Conservation (phyloP, 2,113 vertebrate genomes). For the Platysteira castanea region DNA sequence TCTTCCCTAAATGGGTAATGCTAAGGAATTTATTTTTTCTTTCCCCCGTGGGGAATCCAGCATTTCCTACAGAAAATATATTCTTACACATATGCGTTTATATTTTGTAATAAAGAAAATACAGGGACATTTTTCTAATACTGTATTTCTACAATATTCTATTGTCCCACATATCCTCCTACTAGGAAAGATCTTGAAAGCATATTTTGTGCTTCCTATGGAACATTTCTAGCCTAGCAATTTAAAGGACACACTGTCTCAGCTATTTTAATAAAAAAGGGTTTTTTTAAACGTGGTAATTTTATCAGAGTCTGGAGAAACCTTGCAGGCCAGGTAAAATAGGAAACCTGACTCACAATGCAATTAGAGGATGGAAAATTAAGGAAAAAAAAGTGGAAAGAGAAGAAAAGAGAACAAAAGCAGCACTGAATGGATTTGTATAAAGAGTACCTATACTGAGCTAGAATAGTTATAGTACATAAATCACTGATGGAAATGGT, state of each 20-base stretch:
- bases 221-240: background rate
- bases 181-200: background rate
- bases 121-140: background rate
- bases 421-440: background rate
- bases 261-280: background rate
- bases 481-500: background rate
- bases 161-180: background rate
- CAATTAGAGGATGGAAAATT: background rate
- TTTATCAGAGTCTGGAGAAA: conserved; percentile 19
- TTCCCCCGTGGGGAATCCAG: background rate
- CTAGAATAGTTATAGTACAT: background rate
- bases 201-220: background rate
- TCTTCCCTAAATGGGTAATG: background rate
- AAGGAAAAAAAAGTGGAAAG: background rate
- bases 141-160: background rate
- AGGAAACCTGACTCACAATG: background rate
- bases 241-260: background rate
- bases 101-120: background rate
- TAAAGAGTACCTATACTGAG: background rate
- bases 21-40: background rate
- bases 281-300: background rate
- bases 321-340: background rate
- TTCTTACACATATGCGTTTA: background rate
- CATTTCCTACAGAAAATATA: background rate
- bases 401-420: background rate